phyloP scores from a whole-genome alignment of 64 coral and sea anemone genomes.

The Stylophora pistillata region DNA sequence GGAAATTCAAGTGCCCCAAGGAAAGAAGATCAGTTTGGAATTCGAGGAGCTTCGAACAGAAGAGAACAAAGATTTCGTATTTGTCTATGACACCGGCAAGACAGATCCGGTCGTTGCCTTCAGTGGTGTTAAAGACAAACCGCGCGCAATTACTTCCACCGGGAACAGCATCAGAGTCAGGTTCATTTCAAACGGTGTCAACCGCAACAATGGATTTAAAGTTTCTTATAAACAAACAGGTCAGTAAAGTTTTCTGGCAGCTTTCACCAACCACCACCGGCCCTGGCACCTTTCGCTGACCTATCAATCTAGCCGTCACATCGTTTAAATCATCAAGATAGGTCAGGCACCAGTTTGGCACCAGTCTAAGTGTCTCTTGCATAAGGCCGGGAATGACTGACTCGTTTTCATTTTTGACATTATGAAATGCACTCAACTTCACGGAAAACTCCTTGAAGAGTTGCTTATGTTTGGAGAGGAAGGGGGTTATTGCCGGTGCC shows the following conservation, averaged over 20 bases:
- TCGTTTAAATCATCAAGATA: too few relatives aligned
- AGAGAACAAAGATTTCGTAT: slow-evolving; percentile 66
- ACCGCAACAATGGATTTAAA: slow-evolving; percentile 85
- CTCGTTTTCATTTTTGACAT: too few relatives aligned
- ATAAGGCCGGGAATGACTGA: too few relatives aligned
- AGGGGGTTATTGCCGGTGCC: too few relatives aligned
- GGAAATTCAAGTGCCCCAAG: slow-evolving; percentile 84
- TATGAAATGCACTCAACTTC: too few relatives aligned
- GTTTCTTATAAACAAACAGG: slow-evolving; percentile 87
- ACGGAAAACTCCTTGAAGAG: too few relatives aligned
- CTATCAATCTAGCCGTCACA: too few relatives aligned
- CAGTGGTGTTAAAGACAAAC: slow-evolving; percentile 82
- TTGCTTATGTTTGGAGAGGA: too few relatives aligned
- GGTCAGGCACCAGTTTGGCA: too few relatives aligned
- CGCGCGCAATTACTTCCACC: slow-evolving; percentile 84
- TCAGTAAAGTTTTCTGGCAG: background rate
- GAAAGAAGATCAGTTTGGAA: slow-evolving; percentile 91
- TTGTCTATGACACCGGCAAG: slow-evolving; percentile 82
- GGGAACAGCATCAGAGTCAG: slow-evolving; percentile 83
- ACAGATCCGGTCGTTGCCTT: slow-evolving; percentile 85
- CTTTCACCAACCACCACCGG: too few relatives aligned
- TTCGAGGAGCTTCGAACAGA: slow-evolving; percentile 88
- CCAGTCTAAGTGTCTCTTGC: too few relatives aligned
- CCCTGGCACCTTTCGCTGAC: too few relatives aligned
- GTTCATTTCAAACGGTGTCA: slow-evolving; percentile 82